Percentiles rank a stretch among this genome's conserved stretches.
phyloP scores from a whole-genome alignment of 2,797 vertebrate genomes.

The Mormyrus proboscirostris region DNA sequence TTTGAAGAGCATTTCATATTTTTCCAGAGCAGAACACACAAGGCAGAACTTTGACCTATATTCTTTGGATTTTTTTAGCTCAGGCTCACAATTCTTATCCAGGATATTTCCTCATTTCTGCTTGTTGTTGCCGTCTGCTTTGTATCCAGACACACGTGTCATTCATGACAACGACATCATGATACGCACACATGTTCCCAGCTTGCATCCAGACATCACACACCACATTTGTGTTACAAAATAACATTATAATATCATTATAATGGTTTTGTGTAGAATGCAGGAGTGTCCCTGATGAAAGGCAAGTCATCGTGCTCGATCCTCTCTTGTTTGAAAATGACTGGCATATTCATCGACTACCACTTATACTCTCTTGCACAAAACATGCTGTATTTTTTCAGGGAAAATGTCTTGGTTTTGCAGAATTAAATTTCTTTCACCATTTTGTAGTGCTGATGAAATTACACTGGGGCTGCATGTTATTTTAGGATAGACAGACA shows the following conservation, averaged over 20 bases:
- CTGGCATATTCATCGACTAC: neutral
- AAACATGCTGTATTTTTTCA: neutral
- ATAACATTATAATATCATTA: constrained; percentile 37
- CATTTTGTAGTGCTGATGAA: neutral
- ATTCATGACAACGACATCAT: constrained; percentile 62
- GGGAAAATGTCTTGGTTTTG: neutral
- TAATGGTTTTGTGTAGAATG: constrained; percentile 28
- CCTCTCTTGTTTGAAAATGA: neutral
- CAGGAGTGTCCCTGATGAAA: constrained; percentile 14
- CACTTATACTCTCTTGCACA: neutral
- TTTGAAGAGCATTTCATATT: neutral
- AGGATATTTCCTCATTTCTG: neutral
- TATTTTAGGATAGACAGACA: neutral
- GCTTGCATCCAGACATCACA: constrained; percentile 51
- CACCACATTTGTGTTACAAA: constrained; percentile 46
- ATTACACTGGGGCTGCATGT: neutral
- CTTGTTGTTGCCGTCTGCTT: neutral
- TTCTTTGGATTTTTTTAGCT: neutral
- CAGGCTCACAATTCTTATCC: neutral
- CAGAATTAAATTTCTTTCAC: neutral
- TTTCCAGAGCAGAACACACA: neutral
- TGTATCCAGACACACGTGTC: constrained; percentile 61
- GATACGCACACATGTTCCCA: constrained; percentile 54
- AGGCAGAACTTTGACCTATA: neutral
- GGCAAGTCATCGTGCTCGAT: constrained; percentile 15